phyloP scores from a whole-genome alignment of 2,113 vertebrate species.

The Ascaphus truei region DNA sequence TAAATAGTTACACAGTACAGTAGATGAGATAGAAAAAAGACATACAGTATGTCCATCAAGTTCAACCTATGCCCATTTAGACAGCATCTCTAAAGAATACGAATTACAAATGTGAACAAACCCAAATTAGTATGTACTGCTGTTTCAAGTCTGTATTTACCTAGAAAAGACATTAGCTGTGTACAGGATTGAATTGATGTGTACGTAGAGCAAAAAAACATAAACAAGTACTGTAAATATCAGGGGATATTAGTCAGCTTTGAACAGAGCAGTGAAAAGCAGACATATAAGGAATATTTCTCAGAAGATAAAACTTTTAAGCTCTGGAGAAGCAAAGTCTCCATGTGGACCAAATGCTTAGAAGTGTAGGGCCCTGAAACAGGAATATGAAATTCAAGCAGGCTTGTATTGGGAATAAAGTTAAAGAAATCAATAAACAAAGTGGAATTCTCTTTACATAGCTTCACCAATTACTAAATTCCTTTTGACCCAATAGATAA shows the following conservation, averaged over 20 bases:
- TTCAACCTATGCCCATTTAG: too few relatives aligned
- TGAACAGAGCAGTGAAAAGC: constrained; percentile 1
- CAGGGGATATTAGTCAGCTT: constrained; percentile 5
- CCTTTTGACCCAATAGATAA: too few relatives aligned
- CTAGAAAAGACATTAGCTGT: too few relatives aligned
- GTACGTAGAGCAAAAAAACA: neutral
- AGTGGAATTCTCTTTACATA: constrained; percentile 17
- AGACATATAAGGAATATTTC: constrained; percentile 8
- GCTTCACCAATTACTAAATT: neutral
- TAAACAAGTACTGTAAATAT: constrained; percentile 9
- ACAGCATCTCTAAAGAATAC: too few relatives aligned
- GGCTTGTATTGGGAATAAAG: constrained; percentile 3
- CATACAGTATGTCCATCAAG: too few relatives aligned
- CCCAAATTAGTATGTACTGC: too few relatives aligned
- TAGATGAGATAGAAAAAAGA: too few relatives aligned
- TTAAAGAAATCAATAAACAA: constrained; percentile 1
- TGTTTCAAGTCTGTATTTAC: too few relatives aligned
- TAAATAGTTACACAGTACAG: too few relatives aligned
- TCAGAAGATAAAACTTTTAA: constrained; percentile 6
- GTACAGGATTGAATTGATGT: too few relatives aligned
- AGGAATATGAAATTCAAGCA: constrained; percentile 3
- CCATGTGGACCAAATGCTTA: neutral
- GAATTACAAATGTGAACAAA: too few relatives aligned
- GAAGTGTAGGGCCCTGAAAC: neutral
- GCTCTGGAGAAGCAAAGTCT: neutral